These are phyloP conservation scores for Drosophila stalkeri DNA, from an alignment of 2,888 invertebrate genomes.

Conservation along the genomic window DNA sequence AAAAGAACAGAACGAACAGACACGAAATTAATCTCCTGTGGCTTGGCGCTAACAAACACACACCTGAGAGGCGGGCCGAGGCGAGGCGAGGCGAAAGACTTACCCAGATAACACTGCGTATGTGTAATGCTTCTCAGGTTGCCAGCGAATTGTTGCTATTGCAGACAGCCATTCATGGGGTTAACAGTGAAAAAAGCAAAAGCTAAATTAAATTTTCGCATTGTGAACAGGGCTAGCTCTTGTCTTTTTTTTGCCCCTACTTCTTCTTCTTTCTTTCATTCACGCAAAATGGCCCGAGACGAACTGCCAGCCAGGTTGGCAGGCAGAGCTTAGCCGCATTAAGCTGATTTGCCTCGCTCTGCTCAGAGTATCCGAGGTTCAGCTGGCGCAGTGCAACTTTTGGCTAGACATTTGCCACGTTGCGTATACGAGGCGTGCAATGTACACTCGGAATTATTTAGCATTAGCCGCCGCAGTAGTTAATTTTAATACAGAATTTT, in stretches of 20 bases:
- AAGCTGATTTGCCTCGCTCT: slow-evolving; percentile 66
- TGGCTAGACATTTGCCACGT: slow-evolving; percentile 33
- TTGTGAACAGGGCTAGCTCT: slow-evolving; percentile 54
- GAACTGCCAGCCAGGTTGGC: slow-evolving; percentile 38
- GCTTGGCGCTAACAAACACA: slow-evolving; percentile 39
- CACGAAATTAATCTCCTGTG: slow-evolving; percentile 78
- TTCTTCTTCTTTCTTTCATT: not conserved
- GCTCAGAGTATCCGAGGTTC: slow-evolving; percentile 8
- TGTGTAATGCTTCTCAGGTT: slow-evolving; percentile 72
- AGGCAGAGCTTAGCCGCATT: slow-evolving; percentile 63
- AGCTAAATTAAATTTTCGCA: slow-evolving; percentile 77
- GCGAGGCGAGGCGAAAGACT: not conserved
- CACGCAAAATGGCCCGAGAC: slow-evolving; percentile 25
- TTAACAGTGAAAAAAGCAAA: slow-evolving; percentile 53
- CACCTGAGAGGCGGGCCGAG: not conserved
- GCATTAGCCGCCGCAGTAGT: slow-evolving; percentile 65
- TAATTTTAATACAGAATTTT: slow-evolving; percentile 72
- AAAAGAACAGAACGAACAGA: slow-evolving; percentile 65
- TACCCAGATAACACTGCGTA: slow-evolving; percentile 61
- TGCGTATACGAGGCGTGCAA: slow-evolving; percentile 64
- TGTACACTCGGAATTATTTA: slow-evolving; percentile 42
- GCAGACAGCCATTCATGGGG: slow-evolving; percentile 42
- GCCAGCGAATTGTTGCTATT: slow-evolving; percentile 24
- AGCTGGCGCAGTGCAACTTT: slow-evolving; percentile 52
- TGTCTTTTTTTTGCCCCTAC: not conserved